Base-by-base conservation (phyloP, 2,888 invertebrate genomes). In the Torymus auratus region DNA sequence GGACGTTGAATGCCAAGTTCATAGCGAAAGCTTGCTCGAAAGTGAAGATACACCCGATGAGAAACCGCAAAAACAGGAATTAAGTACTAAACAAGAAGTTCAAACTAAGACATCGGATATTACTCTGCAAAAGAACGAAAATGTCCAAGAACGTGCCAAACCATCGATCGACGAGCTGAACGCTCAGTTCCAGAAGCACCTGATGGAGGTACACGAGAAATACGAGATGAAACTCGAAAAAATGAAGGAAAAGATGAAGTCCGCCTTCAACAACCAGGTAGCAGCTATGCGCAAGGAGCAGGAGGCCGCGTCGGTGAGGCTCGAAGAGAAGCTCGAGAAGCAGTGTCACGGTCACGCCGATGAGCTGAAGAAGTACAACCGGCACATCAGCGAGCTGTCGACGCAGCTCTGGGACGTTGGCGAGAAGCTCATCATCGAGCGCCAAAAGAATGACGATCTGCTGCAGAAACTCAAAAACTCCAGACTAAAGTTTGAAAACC, bases 171-270 rank as follows among this genome's bases (percentile, higher is more conserved):
- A 41, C 7, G 41, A 41, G 41, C 7, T 41, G 7, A 41, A 41
- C 41, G 41, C 41, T 41, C 52, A 79, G 14, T 55, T 78, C 12
- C 53, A 78, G n/a, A 14, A 75, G 4, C 71, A 80, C 20, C 60
- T 93, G 62, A 91, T 92, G 88, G 93, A 94, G 78, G 91, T 95
- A 4, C 92, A 94, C 76, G 92, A 91, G 20, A 95, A 95, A 86
- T 94, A 96, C 87, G 96, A 95, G 86, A 93, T 93, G 84, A 96
- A 96, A 91, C 91, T 96, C 86, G 95, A 95, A 87, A 93, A 94
- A 90, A 95, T 96, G 93, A 96, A 96, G 89, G 92, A 93, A 71
- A 95, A 95, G 93, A 96, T 96, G 95, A 91, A 91, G 89, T 78
- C 83, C 11, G 87, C 94, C 12, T 95, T 94, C 87, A 93, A 93